phyloP scores from a whole-genome alignment of 2,888 invertebrate genomes.

The Nemurella pictetii region DNA sequence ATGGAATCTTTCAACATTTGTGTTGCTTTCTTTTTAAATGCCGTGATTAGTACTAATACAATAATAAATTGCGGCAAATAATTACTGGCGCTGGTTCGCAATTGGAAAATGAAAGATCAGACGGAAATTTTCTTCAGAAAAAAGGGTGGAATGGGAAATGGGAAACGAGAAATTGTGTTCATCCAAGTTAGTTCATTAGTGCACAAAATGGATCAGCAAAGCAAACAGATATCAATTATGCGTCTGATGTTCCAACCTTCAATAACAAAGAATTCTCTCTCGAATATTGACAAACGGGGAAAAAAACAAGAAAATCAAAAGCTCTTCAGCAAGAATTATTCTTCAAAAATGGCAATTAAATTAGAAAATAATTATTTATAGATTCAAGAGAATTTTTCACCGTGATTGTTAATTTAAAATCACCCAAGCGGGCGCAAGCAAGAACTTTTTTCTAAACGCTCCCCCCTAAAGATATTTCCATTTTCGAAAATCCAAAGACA shows the following conservation, averaged over 20 bases:
- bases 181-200: background rate
- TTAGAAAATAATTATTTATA: slow-evolving; percentile 27
- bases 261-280: background rate
- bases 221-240: background rate
- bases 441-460: background rate
- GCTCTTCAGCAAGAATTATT: slow-evolving; percentile 12
- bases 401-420: slow-evolving; percentile 20
- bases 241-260: background rate
- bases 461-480: slow-evolving; percentile 31
- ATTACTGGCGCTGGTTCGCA: no score
- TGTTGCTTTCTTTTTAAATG: no score
- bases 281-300: background rate
- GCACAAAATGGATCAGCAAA: background rate
- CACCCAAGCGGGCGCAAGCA: background rate
- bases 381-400: slow-evolving; percentile 30
- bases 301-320: slow-evolving; percentile 28
- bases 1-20: no score
- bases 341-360: slow-evolving; percentile 22
- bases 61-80: no score
- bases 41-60: no score
- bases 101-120: background rate
- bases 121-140: background rate
- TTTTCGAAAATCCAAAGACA: slow-evolving; percentile 31
- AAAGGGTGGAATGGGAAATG: background rate
- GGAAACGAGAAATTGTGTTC: background rate